A percentile compares a stretch with the other conserved stretches of the same genome.
phyloP scores from a whole-genome alignment of 2,888 invertebrate species.

The Aradus depressus region DNA sequence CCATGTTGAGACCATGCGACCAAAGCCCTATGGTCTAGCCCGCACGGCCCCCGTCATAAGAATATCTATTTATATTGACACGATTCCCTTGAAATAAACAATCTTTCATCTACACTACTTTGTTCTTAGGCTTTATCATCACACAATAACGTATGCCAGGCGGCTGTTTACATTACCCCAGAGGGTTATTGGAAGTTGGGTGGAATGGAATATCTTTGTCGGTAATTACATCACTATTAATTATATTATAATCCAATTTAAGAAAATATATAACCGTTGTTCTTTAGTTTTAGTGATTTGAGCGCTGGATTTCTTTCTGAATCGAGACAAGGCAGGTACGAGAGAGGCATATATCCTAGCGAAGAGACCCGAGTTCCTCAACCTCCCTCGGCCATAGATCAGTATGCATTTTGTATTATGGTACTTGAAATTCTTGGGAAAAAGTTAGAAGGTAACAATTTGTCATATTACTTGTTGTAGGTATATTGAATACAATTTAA shows the following conservation, averaged over 20 bases:
- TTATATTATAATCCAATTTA: neutral
- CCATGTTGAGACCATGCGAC: too few species aligned
- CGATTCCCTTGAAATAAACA: neutral
- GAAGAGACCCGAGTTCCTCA: constrained; percentile 47
- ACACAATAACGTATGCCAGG: constrained; percentile 71
- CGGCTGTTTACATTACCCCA: constrained; percentile 67
- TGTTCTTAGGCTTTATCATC: constrained; percentile 52
- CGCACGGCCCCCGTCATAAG: too few species aligned
- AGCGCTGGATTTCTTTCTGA: constrained; percentile 54
- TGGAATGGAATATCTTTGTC: constrained; percentile 62
- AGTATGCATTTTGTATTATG: constrained; percentile 63
- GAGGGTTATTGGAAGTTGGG: constrained; percentile 84
- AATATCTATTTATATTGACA: neutral
- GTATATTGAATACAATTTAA: too few species aligned
- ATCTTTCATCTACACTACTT: too few species aligned
- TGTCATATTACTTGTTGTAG: too few species aligned
- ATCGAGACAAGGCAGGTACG: constrained; percentile 56
- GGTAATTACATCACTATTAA: constrained; percentile 29
- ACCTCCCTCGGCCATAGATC: constrained; percentile 50
- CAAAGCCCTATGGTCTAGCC: too few species aligned
- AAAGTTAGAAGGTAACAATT: constrained; percentile 35
- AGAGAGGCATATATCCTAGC: constrained; percentile 58
- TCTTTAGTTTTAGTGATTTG: constrained; percentile 47
- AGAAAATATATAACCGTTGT: neutral
- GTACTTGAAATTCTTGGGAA: constrained; percentile 60